These are phyloP conservation scores for Neodon shergylaensis DNA, from an alignment of 2,113 vertebrate species.

Conservation along the genomic window DNA sequence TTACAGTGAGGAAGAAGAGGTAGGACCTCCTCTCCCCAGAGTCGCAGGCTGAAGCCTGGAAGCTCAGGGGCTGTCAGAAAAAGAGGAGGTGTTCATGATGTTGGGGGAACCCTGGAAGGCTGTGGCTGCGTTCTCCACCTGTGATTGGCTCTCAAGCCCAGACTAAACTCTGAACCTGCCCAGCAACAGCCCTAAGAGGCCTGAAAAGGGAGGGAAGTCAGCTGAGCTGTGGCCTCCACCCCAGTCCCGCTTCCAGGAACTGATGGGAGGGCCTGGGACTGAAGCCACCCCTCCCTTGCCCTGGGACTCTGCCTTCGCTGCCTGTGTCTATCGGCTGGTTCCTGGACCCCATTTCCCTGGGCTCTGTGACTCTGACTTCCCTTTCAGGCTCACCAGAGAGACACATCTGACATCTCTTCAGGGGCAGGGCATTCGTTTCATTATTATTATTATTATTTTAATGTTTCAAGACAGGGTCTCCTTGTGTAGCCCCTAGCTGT, in stretches of 20 bases:
- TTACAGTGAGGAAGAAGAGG: neutral
- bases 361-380: neutral
- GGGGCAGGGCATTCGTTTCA: neutral
- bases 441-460: no score
- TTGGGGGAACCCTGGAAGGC: neutral
- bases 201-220: conserved; percentile 59
- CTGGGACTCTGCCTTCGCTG: neutral
- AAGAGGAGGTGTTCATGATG: neutral
- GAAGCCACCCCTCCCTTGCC: neutral
- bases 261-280: neutral
- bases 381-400: neutral
- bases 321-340: neutral
- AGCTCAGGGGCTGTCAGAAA: neutral
- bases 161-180: conserved; percentile 58
- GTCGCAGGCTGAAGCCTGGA: neutral
- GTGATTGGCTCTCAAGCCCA: conserved; percentile 66
- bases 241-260: conserved; percentile 72
- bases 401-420: no score
- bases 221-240: conserved; percentile 64
- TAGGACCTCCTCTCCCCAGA: neutral
- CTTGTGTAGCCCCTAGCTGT: neutral
- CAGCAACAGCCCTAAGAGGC: conserved; percentile 73
- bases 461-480: neutral
- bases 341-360: neutral
- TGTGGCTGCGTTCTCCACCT: neutral